Evolutionary conservation across 2,888 invertebrate species (phyloP).

Genomic region (Eristalis pertinax): DNA sequence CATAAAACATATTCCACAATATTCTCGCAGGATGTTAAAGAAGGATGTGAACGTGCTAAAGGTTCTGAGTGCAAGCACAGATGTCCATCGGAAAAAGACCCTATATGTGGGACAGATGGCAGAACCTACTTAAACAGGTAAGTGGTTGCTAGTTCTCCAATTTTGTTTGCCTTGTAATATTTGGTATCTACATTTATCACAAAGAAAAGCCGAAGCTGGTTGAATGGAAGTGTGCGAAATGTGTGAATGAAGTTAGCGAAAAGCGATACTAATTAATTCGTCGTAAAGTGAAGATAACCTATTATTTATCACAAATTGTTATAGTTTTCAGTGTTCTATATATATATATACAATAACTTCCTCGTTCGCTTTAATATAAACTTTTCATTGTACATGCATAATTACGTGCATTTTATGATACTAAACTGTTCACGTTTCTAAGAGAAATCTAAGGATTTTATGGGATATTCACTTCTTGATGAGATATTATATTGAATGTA

Average conservation of each 20-base stretch:
- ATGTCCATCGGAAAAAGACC: constrained; percentile 91
- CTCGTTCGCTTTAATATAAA: neutral
- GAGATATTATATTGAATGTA: no score
- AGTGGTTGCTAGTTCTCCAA: neutral
- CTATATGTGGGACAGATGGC: constrained; percentile 94
- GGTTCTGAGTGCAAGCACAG: constrained; percentile 87
- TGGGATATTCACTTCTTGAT: no score
- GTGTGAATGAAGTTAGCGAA: neutral
- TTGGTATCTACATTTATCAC: neutral
- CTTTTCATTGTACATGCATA: no score
- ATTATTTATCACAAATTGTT: no score
- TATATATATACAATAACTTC: no score
- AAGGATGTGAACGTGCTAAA: constrained; percentile 85
- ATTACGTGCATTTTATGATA: no score
- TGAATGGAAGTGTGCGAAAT: neutral
- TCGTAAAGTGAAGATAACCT: no score
- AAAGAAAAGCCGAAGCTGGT: neutral
- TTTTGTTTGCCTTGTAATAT: neutral
- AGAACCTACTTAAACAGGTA: constrained; percentile 93
- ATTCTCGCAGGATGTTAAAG: constrained; percentile 81
- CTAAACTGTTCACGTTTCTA: no score
- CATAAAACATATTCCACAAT: neutral
- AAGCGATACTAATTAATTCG: no score
- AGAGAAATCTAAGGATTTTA: no score
- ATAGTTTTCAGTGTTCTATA: no score